A percentile compares a stretch with the other conserved stretches of the same genome.
Evolutionary conservation across 2,113 vertebrate genomes (phyloP).

Genomic region (Neoarius graeffei): DNA sequence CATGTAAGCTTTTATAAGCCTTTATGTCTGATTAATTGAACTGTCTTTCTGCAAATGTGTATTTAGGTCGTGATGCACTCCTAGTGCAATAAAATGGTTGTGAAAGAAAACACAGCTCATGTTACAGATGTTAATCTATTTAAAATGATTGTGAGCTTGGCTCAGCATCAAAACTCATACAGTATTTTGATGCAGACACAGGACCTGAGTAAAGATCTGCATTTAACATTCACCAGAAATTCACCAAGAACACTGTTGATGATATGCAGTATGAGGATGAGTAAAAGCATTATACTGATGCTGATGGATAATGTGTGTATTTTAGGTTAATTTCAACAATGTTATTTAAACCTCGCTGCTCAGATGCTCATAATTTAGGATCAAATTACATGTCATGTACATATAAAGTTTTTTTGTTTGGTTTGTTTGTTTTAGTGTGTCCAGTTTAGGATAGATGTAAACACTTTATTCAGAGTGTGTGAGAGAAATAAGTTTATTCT

Average conservation of each 20-base stretch:
- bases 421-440: not conserved
- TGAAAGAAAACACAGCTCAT: conserved; percentile 7
- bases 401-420: not conserved
- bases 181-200: not conserved
- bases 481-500: not conserved
- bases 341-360: not conserved
- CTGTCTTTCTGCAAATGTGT: not conserved
- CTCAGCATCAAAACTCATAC: not conserved
- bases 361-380: not conserved
- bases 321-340: not conserved
- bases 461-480: not conserved
- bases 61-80: not conserved
- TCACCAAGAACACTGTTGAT: not conserved
- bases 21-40: not conserved
- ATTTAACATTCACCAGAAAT: not conserved
- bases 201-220: not conserved
- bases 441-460: not conserved
- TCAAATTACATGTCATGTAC: not conserved
- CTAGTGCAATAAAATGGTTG: conserved; percentile 8
- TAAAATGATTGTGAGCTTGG: conserved; percentile 14
- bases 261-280: not conserved
- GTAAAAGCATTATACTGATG: not conserved
- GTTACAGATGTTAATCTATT: conserved; percentile 20
- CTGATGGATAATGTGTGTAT: not conserved
- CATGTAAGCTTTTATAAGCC: not conserved